A percentile compares a stretch with the other conserved stretches of the same genome.
phyloP scores from a whole-genome alignment of 2,113 vertebrate species.

The Apteryx owenii region DNA sequence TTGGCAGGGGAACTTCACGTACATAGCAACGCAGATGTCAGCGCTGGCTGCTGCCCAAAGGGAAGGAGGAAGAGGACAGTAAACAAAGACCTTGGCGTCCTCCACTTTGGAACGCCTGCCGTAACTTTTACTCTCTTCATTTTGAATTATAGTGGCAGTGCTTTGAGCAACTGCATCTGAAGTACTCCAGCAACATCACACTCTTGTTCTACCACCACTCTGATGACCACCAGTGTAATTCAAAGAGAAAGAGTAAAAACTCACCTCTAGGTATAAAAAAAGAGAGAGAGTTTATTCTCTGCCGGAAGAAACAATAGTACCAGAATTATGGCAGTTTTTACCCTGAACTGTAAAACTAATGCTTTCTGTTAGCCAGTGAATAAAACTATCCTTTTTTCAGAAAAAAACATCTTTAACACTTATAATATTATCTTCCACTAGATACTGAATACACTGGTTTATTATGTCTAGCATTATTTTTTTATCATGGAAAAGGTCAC shows the following conservation, averaged over 20 bases:
- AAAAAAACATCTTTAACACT: slow-evolving; percentile 43
- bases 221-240: slow-evolving; percentile 80
- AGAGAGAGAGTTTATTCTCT: slow-evolving; percentile 58
- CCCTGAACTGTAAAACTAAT: slow-evolving; percentile 60
- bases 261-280: slow-evolving; percentile 78
- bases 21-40: slow-evolving; percentile 69
- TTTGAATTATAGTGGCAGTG: slow-evolving; percentile 77
- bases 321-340: slow-evolving; percentile 54
- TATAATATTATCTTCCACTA: slow-evolving; percentile 28
- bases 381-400: slow-evolving; percentile 16
- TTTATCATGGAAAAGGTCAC: neutral
- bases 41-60: slow-evolving; percentile 58
- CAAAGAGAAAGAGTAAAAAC: slow-evolving; percentile 81
- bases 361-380: slow-evolving; percentile 37
- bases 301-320: slow-evolving; percentile 50
- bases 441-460: slow-evolving; percentile 44
- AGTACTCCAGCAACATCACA: slow-evolving; percentile 62
- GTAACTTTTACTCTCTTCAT: slow-evolving; percentile 71
- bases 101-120: slow-evolving; percentile 72
- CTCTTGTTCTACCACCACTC: slow-evolving; percentile 61
- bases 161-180: slow-evolving; percentile 76
- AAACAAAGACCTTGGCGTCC: slow-evolving; percentile 69
- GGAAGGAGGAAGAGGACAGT: slow-evolving; percentile 70
- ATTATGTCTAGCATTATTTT: slow-evolving; percentile 18
- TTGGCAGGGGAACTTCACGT: neutral